Conservation (phyloP, 1,140 invertebrate genomes). For the Achatina immaculata region DNA sequence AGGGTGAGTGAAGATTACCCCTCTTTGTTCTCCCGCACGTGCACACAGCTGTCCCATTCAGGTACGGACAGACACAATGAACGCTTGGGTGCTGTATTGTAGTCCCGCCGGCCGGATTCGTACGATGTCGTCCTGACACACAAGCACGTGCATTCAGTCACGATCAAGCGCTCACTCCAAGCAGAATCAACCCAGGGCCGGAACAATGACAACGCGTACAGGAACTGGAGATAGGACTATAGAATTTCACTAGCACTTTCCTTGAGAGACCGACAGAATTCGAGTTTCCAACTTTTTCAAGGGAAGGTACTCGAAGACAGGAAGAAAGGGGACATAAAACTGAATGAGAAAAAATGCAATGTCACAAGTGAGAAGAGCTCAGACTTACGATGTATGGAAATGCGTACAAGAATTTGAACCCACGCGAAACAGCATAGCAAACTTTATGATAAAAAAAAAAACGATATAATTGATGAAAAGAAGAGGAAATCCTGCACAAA, state of each 20-base stretch:
- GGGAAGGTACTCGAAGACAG: too few species aligned
- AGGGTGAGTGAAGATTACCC: not conserved
- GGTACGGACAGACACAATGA: constrained; percentile 11
- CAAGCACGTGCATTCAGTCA: not conserved
- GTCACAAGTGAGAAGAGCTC: too few species aligned
- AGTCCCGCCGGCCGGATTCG: not conserved
- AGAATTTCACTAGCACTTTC: not conserved
- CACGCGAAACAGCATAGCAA: too few species aligned
- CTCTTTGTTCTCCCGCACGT: constrained; percentile 7
- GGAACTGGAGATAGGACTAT: not conserved
- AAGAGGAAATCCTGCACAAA: too few species aligned
- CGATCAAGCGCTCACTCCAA: constrained; percentile 7
- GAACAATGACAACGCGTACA: not conserved
- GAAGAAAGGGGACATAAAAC: too few species aligned
- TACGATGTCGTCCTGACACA: not conserved
- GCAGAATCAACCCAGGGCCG: not conserved
- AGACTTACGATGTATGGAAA: too few species aligned
- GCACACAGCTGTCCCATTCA: constrained; percentile 18
- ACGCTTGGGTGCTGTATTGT: constrained; percentile 7
- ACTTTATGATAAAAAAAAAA: too few species aligned
- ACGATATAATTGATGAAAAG: too few species aligned
- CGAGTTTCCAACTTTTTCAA: not conserved
- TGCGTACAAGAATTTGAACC: too few species aligned
- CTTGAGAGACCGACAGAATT: not conserved
- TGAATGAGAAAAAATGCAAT: too few species aligned